These are phyloP conservation scores for Cassiopea andromeda DNA, from an alignment of 30 jellyfish, hydroid and myxozoan genomes.

Conservation along the genomic window DNA sequence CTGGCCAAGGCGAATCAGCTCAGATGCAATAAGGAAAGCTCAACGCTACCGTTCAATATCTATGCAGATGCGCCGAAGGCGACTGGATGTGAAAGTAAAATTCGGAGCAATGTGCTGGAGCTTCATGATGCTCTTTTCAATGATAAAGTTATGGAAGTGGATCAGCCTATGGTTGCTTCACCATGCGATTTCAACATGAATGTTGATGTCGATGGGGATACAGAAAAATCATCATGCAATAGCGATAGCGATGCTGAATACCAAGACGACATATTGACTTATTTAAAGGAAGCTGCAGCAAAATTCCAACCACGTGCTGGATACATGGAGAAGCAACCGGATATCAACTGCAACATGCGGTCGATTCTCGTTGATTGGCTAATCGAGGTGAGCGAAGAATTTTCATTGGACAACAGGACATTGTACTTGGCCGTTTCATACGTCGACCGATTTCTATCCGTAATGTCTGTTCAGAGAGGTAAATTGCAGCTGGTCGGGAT, in stretches of 20 bases:
- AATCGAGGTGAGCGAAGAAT: conserved; percentile 94
- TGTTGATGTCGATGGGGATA: conserved; percentile 9
- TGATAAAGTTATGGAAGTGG: not conserved
- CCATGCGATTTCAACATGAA: conserved; percentile 42
- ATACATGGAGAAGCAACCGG: conserved; percentile 92
- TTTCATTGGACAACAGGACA: conserved; percentile 85
- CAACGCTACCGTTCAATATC: conserved; percentile 16
- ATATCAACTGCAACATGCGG: conserved; percentile 89
- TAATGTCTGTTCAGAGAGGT: conserved; percentile 94
- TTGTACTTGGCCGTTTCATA: conserved; percentile 82
- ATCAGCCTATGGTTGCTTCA: conserved; percentile 58
- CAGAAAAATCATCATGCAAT: not conserved
- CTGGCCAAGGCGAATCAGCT: not conserved
- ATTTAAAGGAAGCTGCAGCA: conserved; percentile 8
- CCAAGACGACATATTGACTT: conserved; percentile 55
- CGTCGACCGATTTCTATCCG: conserved; percentile 90
- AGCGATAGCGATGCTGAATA: conserved; percentile 36
- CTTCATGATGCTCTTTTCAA: not conserved
- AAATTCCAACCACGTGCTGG: conserved; percentile 64
- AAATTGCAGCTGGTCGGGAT: conserved; percentile 98
- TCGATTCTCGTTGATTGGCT: conserved; percentile 95
- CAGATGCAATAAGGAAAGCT: not conserved
- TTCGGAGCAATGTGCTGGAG: conserved; percentile 26
- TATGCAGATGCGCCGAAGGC: conserved; percentile 39
- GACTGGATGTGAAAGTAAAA: conserved; percentile 4